These are phyloP conservation scores for Standfussiana lucernea DNA, from an alignment of 2,888 invertebrate species.

Conservation along the genomic window DNA sequence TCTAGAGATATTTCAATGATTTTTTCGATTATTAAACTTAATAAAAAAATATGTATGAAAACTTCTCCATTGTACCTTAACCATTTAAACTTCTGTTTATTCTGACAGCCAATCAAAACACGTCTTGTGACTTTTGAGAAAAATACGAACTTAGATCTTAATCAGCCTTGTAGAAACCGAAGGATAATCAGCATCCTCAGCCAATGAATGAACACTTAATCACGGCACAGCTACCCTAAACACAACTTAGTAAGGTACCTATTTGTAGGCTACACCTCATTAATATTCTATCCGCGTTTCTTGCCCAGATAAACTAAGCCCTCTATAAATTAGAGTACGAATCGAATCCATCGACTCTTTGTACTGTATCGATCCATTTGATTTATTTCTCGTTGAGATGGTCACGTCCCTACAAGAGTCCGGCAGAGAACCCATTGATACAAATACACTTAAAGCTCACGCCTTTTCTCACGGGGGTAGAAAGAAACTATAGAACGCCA, in stretches of 20 bases:
- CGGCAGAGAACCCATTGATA: not conserved
- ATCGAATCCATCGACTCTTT: conserved; percentile 51
- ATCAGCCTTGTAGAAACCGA: not conserved
- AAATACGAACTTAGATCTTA: not conserved
- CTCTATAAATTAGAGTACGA: conserved; percentile 42
- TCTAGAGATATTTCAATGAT: no score
- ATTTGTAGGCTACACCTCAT: conserved; percentile 12
- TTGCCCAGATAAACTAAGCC: conserved; percentile 31
- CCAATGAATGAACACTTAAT: conserved; percentile 6
- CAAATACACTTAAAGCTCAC: not conserved
- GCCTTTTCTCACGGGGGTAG: not conserved
- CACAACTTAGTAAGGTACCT: conserved; percentile 4
- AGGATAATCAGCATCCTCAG: not conserved
- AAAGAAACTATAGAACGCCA: not conserved
- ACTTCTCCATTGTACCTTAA: not conserved
- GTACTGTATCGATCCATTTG: conserved; percentile 53
- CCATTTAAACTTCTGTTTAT: not conserved
- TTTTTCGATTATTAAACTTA: no score
- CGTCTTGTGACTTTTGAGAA: not conserved
- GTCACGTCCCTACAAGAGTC: conserved; percentile 52
- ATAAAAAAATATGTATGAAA: no score
- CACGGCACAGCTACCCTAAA: not conserved
- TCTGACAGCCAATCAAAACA: not conserved
- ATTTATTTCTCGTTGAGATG: conserved; percentile 39
- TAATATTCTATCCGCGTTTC: conserved; percentile 35